Base-by-base conservation (phyloP, 2,888 invertebrate genomes). In the Eurois occulta region DNA sequence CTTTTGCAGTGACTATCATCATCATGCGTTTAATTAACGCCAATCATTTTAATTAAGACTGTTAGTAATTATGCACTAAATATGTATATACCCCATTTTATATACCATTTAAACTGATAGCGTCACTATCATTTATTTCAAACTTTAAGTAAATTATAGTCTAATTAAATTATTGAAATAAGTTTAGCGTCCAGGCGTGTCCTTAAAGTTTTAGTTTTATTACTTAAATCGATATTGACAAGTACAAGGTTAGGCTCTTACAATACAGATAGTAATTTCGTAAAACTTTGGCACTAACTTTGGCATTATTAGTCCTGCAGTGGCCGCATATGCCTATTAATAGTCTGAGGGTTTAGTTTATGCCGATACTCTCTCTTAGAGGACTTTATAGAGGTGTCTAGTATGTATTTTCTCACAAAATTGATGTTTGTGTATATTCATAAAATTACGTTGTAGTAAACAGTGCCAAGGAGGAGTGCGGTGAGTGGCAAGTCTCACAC, bases 251-350 rank as follows among this genome's bases (percentile, higher is more conserved):
- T 79, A 66, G 48, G 65, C 73, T 80, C 38, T 80, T 55, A 79
- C 43, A 75, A 13, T 64, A 43, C 65, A 64, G 11, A 68, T 41
- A 80, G 73, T 77, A 73, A 81, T 77, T 82, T 77, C 21, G 64
- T 74, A 79, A 75, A 79, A 79, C 80, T 84, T 80, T 48, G 24
- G 71, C 10, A 65, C 80, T 88, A 81, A 81, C 77, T 81, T 81
- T 46, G 73, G 11, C 70, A 71, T 70, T 82, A 76, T 80, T 78
- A 78, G 76, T 67, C 21, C 72, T 79, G 64, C 55, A 68, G 72
- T 67, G 67, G 55, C 73, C 73, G 28, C 75, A 80, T 67, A 78
- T 65, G 62, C 72, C 72, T 76, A 77, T 77, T 62, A 71, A 78
- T 70, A 75, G 52, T 41, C 10, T 35, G 52, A 48, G 66, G 62